Evolutionary conservation across 2,113 vertebrate genomes (phyloP).

Genomic region (human (Homo sapiens)): GRCh38 chrX:118261001-118261500

Average conservation of each 20-base stretch:
- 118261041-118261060: not conserved
- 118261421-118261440: constrained; percentile 8
- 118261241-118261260: constrained; percentile 31
- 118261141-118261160: constrained; percentile 19
- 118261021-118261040: constrained; percentile 37
- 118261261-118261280: not conserved
- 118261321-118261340: constrained; percentile 53
- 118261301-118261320: constrained; percentile 62
- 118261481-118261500: constrained; percentile 20
- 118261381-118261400: constrained; percentile 52
- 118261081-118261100: constrained; percentile 10
- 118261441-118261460: not conserved
- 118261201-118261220: not conserved
- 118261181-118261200: not conserved
- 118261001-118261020: not conserved
- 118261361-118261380: constrained; percentile 40
- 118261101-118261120: not conserved
- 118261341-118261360: not conserved
- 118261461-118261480: constrained; percentile 40
- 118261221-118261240: constrained; percentile 6
- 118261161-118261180: constrained; percentile 4
- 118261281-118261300: constrained; percentile 60
- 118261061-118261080: constrained; percentile 14
- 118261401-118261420: constrained; percentile 52
- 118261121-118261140: not conserved